Conservation (phyloP, 1,140 invertebrate genomes). For the Conus betulinus region DNA sequence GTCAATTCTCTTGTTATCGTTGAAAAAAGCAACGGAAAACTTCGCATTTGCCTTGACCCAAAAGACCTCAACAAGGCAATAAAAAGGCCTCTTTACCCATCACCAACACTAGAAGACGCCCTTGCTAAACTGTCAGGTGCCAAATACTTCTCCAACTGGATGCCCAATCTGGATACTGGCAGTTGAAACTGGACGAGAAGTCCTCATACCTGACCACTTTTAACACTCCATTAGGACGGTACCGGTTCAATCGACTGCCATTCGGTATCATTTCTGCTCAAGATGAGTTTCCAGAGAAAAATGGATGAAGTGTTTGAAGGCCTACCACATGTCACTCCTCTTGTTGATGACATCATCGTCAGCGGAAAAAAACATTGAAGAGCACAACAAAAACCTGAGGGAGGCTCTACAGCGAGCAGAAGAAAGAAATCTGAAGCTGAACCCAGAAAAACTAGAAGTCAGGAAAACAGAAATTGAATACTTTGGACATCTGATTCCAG, state of each 20-base stretch:
- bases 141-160: too few species aligned
- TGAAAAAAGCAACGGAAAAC: too few species aligned
- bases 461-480: slow-evolving; percentile 53
- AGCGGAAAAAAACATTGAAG: slow-evolving; percentile 55
- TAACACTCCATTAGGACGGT: slow-evolving; percentile 69
- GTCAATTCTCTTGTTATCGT: too few species aligned
- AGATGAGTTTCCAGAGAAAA: slow-evolving; percentile 66
- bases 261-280: slow-evolving; percentile 62
- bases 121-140: too few species aligned
- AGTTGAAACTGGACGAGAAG: too few species aligned
- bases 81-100: too few species aligned
- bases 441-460: slow-evolving; percentile 72
- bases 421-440: slow-evolving; percentile 47
- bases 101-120: too few species aligned
- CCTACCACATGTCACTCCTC: slow-evolving; percentile 62
- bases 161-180: too few species aligned
- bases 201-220: slow-evolving; percentile 65
- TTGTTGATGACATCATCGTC: slow-evolving; percentile 73
- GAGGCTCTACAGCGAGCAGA: slow-evolving; percentile 68
- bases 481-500: slow-evolving; percentile 58
- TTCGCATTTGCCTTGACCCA: too few species aligned
- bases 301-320: slow-evolving; percentile 67
- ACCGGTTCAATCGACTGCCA: slow-evolving; percentile 66
- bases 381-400: slow-evolving; percentile 69
- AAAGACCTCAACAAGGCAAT: too few species aligned